Base-by-base conservation (phyloP, 1,140 invertebrate species). In the Drosophila triauraria region DNA sequence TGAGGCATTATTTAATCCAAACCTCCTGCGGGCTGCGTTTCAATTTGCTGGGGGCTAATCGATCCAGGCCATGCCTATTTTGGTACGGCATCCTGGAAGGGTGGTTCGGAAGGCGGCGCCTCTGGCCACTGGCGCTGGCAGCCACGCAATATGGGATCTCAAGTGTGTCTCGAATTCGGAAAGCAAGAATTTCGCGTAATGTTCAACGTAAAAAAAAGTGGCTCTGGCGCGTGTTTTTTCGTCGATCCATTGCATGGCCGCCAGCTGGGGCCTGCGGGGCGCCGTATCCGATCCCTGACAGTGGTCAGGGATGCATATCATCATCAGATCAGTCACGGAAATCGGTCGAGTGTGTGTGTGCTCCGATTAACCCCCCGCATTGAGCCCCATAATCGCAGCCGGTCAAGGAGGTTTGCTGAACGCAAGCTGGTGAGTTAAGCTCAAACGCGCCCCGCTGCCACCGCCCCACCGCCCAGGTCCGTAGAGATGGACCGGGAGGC, bases 321-420 rank as follows among this genome's bases (percentile, higher is more conserved):
- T 30, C 30, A 32, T 32, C 30, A 9, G 32, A 35, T 35, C 32
- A 58, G 63, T 85, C 67, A 90, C 85, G 85, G 85, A 90, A 90
- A 90, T 90, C 85, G 69, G 38, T 76, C 48, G 43, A 42, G 25
- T 88, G 75, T 54, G 75, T 54, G 53, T 54, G 53, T 76, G 27
- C 47, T 68, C 77, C 69, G 90, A 91, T 91, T 86, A 90, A 80
- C 85, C 85, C 35, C 68, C 30, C 38, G 82, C 90, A 91, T 76
- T 81, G 90, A 91, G 90, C 90, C 90, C 90, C 90, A 80, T 91
- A 91, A 91, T 74, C 74, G 72, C 82, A 91, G 78, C 85, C 77
- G 80, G 82, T 60, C 71, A 42, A 91, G 90, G 77, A 77, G 90
- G 79, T 85, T 86, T 82, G 79, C 72, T 75, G 75, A 90, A 90